phyloP scores from a whole-genome alignment of 2,113 vertebrate genomes.

The Silurus meridionalis region DNA sequence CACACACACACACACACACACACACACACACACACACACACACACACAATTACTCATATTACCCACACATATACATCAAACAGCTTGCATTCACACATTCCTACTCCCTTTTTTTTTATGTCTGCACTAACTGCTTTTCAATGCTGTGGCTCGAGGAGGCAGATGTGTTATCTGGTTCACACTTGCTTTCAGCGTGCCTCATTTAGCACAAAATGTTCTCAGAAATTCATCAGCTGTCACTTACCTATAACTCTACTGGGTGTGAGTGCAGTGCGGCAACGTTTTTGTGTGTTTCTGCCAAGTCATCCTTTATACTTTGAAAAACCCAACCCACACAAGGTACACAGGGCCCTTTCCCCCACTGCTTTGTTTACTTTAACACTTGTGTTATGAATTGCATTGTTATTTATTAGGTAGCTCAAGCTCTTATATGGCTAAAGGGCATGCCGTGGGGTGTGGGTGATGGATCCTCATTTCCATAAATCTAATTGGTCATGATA shows the following conservation, averaged over 20 bases:
- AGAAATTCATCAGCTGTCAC: background rate
- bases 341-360: background rate
- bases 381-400: background rate
- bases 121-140: background rate
- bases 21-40: conserved; percentile 30
- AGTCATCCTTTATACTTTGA: background rate
- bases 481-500: background rate
- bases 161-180: conserved; percentile 29
- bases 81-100: conserved; percentile 17
- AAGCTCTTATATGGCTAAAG: background rate
- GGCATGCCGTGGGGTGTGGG: background rate
- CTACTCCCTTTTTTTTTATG: background rate
- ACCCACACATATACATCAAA: conserved; percentile 29
- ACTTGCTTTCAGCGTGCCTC: background rate
- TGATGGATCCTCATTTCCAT: background rate
- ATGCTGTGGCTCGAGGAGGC: conserved; percentile 1
- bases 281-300: background rate
- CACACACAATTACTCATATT: conserved; percentile 8
- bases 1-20: background rate
- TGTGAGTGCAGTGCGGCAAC: background rate
- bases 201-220: background rate
- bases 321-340: background rate
- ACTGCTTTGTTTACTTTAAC: background rate
- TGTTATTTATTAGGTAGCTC: background rate
- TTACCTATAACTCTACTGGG: background rate